Evolutionary conservation across 1,140 invertebrate genomes (phyloP), one percentile per base, ranked within the genome.

Genomic region (Oscheius sp.): DNA sequence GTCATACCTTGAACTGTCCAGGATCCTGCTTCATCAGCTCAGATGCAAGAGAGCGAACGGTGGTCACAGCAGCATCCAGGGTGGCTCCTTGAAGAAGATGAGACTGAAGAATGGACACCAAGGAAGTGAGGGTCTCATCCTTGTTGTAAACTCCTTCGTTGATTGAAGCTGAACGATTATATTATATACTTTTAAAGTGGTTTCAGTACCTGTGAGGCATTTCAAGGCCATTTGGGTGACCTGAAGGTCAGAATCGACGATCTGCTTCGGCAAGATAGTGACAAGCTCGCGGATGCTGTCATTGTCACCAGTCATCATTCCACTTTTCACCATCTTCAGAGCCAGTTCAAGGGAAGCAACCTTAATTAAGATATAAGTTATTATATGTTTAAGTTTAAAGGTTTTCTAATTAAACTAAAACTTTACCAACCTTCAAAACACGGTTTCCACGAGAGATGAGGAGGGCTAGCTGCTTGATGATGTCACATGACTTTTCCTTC

Each of bases 191-290:
- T n/a, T n/a, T n/a, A n/a, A n/a, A n/a, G n/a, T n/a, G n/a, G n/a
- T n/a, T n/a, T n/a, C n/a, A n/a, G 58, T 36, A 64, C 62, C 58
- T 20, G 31, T 64, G 3, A 61, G 31, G 28, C 59, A 64, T 15
- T 31, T n/a, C 32, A 71, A 64, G 13, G 62, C 23, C 23, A 36
- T 55, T 13, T 52, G 58, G 10, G 69, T 29, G 7, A 71, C 94
- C 86, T 97, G 94, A 36, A 99, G 87, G 87, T 99, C 95, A 58
- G 91, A 89, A 85, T 99, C 95, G 79, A 90, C 93, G 64, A 99
- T 89, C 32, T 98, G 86, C 35, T 92, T 90, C 38, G 93, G 92
- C 77, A 97, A 86, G 85, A 95, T 93, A 23, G 89, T 88, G 74
- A 93, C 89, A 31, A 91, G 91, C 93, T 86, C 26, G 88, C 88